A percentile compares a stretch with the other conserved stretches of the same genome.
Evolutionary conservation across 2,113 vertebrate species (phyloP).

Genomic region (Noturus placidus): DNA sequence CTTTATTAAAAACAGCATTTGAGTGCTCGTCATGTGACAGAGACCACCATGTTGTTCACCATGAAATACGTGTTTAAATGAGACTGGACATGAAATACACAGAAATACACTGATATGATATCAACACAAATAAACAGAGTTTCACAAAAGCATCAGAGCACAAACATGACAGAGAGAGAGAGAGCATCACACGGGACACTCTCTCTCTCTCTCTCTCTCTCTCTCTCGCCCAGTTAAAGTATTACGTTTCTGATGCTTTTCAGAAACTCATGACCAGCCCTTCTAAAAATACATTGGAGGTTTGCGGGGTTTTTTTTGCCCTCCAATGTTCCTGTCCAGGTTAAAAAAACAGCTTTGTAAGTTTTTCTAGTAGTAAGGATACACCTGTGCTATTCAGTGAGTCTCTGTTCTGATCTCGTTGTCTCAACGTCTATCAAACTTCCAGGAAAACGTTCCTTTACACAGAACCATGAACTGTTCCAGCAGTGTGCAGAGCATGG

Average conservation of each 20-base stretch:
- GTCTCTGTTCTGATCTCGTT: background rate
- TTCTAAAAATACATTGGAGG: too few species aligned
- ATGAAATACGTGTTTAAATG: too few species aligned
- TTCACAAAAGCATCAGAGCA: background rate
- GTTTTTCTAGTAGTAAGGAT: background rate
- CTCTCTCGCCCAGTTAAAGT: background rate
- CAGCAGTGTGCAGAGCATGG: background rate
- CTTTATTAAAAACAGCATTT: too few species aligned
- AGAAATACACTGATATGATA: background rate
- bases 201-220: background rate
- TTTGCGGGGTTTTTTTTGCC: too few species aligned
- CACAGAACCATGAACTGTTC: background rate
- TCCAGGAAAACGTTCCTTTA: background rate
- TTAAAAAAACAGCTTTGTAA: background rate
- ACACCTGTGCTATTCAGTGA: background rate
- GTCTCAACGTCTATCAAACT: too few species aligned
- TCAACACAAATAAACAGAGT: background rate
- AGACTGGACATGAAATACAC: background rate
- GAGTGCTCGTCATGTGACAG: background rate
- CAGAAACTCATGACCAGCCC: background rate
- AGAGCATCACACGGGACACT: background rate
- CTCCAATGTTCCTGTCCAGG: background rate
- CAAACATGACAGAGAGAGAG: background rate
- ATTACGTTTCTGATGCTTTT: background rate
- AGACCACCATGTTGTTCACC: background rate